Percentiles rank a stretch among this genome's conserved stretches.
Evolutionary conservation across 2,888 invertebrate species (phyloP).

Genomic region (Dasysyrphus albostriatus): DNA sequence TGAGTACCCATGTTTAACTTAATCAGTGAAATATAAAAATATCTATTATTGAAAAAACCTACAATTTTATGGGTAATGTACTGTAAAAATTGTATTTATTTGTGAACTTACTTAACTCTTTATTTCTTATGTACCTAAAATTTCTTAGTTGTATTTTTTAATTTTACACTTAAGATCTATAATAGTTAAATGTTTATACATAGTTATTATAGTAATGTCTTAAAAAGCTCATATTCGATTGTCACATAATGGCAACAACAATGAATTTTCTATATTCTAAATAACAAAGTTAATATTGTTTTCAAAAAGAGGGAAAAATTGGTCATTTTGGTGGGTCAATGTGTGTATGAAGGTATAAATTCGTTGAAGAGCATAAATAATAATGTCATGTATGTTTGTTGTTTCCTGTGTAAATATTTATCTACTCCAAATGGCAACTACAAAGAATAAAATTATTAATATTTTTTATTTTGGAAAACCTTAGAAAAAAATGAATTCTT

Average conservation of each 20-base stretch:
- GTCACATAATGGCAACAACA: conserved; percentile 16
- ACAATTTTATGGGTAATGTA: neutral
- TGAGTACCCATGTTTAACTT: too few species aligned
- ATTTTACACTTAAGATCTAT: neutral
- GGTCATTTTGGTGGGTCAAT: conserved; percentile 60
- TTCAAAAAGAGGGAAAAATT: conserved; percentile 25
- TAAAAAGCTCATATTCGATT: conserved; percentile 27
- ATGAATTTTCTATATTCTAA: neutral
- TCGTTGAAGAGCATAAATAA: conserved; percentile 26
- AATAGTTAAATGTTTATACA: neutral
- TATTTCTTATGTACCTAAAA: neutral
- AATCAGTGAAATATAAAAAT: neutral
- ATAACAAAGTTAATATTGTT: conserved; percentile 13
- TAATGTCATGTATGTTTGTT: neutral
- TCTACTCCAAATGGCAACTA: conserved; percentile 12
- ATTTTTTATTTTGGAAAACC: neutral
- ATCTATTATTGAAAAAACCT: neutral
- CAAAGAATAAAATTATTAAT: neutral
- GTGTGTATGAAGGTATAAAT: conserved; percentile 44
- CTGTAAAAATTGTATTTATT: conserved; percentile 13
- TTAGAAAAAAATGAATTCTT: neutral
- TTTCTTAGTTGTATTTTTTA: neutral
- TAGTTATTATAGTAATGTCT: neutral
- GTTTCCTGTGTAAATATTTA: neutral
- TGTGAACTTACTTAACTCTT: neutral